These are phyloP conservation scores for Sabatieria punctata DNA, from an alignment of 2,888 invertebrate species.

Conservation along the genomic window DNA sequence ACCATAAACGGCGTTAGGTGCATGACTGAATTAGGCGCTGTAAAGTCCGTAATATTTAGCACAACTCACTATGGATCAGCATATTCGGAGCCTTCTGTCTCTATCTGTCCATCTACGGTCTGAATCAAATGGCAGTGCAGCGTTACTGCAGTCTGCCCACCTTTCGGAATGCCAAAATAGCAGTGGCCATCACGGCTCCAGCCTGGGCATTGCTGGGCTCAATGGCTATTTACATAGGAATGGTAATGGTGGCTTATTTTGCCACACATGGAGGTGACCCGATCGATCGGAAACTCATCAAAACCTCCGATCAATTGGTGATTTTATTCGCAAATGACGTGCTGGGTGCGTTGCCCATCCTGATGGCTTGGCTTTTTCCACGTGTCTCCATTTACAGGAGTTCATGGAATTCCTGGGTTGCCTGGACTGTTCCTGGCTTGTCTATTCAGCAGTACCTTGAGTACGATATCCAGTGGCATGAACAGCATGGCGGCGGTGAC, in stretches of 20 bases:
- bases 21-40: no score
- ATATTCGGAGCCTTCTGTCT: background rate
- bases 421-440: conserved; percentile 17
- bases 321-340: conserved; percentile 3
- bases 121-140: conserved; percentile 6
- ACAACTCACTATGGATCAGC: conserved; percentile 3
- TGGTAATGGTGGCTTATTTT: conserved; percentile 10
- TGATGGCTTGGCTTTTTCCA: background rate
- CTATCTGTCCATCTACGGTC: conserved; percentile 1
- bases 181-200: background rate
- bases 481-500: conserved; percentile 17
- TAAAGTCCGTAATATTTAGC: no score
- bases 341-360: background rate
- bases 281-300: background rate
- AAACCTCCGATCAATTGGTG: conserved; percentile 5
- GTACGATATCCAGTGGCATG: conserved; percentile 14
- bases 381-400: conserved; percentile 9
- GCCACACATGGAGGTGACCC: conserved; percentile 6
- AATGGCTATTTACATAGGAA: conserved; percentile 4
- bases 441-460: conserved; percentile 17
- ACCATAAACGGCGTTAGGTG: no score
- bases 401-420: conserved; percentile 14
- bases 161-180: background rate
- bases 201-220: background rate
- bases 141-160: background rate